These are phyloP conservation scores for Omphaloscelis lunosa DNA, from an alignment of 2,888 invertebrate genomes.

Conservation along the genomic window DNA sequence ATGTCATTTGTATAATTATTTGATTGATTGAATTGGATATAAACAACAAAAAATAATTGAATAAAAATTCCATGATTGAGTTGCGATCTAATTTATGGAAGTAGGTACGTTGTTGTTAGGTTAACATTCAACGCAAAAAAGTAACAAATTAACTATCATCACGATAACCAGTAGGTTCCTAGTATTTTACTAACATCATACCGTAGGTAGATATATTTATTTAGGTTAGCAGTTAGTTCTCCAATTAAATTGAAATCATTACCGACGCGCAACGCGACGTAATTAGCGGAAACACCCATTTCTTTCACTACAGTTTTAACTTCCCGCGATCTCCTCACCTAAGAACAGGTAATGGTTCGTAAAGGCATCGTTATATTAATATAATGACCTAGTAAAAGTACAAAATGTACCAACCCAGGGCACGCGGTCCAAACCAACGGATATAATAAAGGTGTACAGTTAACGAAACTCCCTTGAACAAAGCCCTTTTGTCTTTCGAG, in stretches of 20 bases:
- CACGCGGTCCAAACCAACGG: conserved; percentile 5
- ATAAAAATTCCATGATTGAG: too few relatives aligned
- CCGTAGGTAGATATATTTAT: not conserved
- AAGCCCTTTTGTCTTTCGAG: conserved; percentile 41
- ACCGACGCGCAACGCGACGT: not conserved
- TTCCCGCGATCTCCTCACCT: not conserved
- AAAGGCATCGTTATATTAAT: conserved; percentile 45
- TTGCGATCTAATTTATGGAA: not conserved
- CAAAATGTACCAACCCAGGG: conserved; percentile 27
- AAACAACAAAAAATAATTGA: too few relatives aligned
- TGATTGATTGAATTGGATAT: too few relatives aligned
- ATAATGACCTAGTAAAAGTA: conserved; percentile 37
- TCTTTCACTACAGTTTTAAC: not conserved
- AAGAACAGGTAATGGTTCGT: conserved; percentile 30
- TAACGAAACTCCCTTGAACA: conserved; percentile 48
- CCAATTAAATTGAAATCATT: not conserved
- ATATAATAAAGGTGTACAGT: conserved; percentile 44
- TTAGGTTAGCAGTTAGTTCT: not conserved
- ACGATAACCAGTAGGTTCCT: too few relatives aligned
- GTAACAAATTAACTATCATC: too few relatives aligned
- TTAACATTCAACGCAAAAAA: too few relatives aligned
- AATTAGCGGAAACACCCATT: conserved; percentile 11
- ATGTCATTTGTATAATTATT: too few relatives aligned
- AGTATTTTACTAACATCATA: not conserved
- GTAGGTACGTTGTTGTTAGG: too few relatives aligned